Evolutionary conservation across 1,140 invertebrate species (phyloP).

Genomic region (Ips nitidus): DNA sequence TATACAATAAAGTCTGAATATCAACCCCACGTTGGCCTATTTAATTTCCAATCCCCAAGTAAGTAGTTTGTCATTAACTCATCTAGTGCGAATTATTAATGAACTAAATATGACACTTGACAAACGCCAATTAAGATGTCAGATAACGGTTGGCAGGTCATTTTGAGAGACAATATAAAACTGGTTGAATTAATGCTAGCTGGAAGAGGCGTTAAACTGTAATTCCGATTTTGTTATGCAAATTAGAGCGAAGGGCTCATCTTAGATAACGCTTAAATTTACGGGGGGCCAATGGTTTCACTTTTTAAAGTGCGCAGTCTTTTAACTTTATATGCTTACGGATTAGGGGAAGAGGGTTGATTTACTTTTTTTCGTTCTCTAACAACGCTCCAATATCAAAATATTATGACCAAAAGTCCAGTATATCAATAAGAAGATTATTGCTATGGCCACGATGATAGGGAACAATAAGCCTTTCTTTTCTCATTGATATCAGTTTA

Average conservation of each 20-base stretch:
- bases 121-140: conserved; percentile 38
- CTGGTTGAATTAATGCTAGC: conserved; percentile 35
- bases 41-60: conserved; percentile 15
- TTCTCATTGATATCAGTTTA: no score
- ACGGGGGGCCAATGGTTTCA: conserved; percentile 28
- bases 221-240: conserved; percentile 39
- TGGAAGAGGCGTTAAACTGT: conserved; percentile 31
- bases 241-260: conserved; percentile 33
- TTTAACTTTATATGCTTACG: conserved; percentile 16
- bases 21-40: conserved; percentile 16
- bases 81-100: conserved; percentile 30
- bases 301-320: conserved; percentile 29
- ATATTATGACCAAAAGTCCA: no score
- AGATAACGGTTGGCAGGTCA: conserved; percentile 38
- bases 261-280: conserved; percentile 37
- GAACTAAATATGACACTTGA: conserved; percentile 38
- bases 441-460: no score
- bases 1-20: no score
- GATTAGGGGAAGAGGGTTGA: no score
- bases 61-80: conserved; percentile 33
- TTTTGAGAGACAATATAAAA: conserved; percentile 37
- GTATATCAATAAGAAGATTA: no score
- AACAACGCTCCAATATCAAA: no score
- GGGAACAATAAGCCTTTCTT: no score
- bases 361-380: no score